Percentiles rank a stretch among this genome's conserved stretches.
phyloP scores from a whole-genome alignment of 2,113 vertebrate genomes.

The Mesembrinibis cayennensis region DNA sequence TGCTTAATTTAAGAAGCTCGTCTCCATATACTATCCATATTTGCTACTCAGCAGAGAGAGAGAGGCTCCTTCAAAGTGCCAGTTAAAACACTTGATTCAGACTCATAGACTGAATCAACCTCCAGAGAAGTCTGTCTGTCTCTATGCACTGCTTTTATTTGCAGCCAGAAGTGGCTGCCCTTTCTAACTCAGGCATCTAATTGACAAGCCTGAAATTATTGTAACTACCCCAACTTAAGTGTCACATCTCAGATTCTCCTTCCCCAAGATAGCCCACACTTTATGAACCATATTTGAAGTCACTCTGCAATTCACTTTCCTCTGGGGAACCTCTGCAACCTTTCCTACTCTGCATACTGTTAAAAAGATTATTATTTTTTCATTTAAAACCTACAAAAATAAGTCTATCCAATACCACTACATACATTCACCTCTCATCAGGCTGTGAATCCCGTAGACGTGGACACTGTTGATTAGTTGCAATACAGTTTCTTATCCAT shows the following conservation, averaged over 20 bases:
- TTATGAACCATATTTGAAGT: not conserved
- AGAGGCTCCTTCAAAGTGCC: not conserved
- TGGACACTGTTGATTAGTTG: not conserved
- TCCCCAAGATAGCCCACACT: rapidly evolving
- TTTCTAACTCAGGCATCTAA: not conserved
- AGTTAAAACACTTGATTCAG: not conserved
- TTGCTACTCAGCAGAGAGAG: not conserved
- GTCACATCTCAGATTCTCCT: not conserved
- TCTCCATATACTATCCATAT: not conserved
- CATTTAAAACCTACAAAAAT: not conserved
- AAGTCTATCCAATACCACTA: not conserved
- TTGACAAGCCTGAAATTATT: rapidly evolving
- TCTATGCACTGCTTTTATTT: not conserved
- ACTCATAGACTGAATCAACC: not conserved
- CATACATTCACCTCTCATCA: not conserved
- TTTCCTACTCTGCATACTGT: not conserved
- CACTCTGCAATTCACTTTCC: not conserved
- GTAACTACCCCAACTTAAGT: not conserved
- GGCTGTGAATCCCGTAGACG: not conserved
- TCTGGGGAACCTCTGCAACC: not conserved
- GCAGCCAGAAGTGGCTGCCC: not conserved
- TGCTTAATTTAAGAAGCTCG: not conserved
- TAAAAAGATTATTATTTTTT: not conserved
- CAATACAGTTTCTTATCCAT: not conserved
- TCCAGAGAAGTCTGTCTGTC: not conserved